phyloP scores from a whole-genome alignment of 53 echinoderm and acorn worm species.

The Mesocentrotus franciscanus region DNA sequence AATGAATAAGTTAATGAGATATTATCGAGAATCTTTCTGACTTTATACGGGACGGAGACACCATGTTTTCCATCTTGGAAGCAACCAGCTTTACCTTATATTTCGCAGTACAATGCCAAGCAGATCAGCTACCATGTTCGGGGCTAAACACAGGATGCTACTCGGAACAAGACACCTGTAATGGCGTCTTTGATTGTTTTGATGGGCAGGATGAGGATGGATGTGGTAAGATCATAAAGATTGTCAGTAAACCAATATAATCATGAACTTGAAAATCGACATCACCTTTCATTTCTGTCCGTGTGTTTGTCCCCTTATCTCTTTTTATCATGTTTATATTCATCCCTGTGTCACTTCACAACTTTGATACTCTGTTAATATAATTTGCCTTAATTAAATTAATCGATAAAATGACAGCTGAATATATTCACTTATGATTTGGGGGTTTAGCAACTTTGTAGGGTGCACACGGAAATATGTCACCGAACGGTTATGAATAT shows the following conservation, averaged over 20 bases:
- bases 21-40: neutral
- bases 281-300: neutral
- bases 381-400: neutral
- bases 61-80: neutral
- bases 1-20: neutral
- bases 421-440: too few relatives aligned
- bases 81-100: neutral
- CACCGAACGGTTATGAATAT: neutral
- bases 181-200: constrained; percentile 71
- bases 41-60: neutral
- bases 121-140: constrained; percentile 16
- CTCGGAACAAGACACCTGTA: neutral
- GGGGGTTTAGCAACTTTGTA: neutral
- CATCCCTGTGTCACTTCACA: neutral
- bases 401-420: too few relatives aligned
- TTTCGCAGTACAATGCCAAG: constrained; percentile 3
- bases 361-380: neutral
- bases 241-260: neutral
- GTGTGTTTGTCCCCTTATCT: neutral
- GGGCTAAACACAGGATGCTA: constrained; percentile 61
- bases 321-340: neutral
- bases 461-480: neutral
- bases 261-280: neutral
- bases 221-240: constrained; percentile 54
- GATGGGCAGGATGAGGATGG: constrained; percentile 66